Evolutionary conservation across 30 jellyfish, hydroid and myxozoan genomes (phyloP).

Genomic region (Hydractinia symbiolongicarpus): DNA sequence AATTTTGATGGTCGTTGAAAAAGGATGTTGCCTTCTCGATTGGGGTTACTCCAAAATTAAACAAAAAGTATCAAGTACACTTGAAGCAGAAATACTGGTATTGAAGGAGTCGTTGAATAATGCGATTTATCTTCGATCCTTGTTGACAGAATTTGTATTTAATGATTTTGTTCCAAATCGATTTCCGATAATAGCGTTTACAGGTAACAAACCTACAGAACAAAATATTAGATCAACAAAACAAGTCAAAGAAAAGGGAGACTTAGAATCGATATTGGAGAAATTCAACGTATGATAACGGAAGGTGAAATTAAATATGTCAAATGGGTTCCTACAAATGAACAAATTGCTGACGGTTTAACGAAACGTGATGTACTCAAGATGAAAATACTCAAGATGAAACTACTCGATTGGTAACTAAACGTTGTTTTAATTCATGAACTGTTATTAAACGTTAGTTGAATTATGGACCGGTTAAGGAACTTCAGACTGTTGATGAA

Average conservation of each 20-base stretch:
- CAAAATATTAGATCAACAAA: constrained; percentile 15
- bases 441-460: no score
- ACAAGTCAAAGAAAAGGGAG: constrained; percentile 19
- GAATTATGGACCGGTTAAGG: no score
- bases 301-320: neutral
- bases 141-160: neutral
- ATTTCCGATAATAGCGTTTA: constrained; percentile 6
- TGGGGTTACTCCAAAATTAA: constrained; percentile 19
- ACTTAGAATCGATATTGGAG: constrained; percentile 16
- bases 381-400: no score
- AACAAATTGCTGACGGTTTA: neutral
- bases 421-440: no score
- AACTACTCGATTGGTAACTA: no score
- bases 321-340: constrained; percentile 19
- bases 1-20: constrained; percentile 10
- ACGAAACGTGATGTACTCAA: constrained; percentile 20
- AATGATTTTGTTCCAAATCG: constrained; percentile 13
- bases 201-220: constrained; percentile 16
- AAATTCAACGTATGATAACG: constrained; percentile 6
- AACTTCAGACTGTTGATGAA: no score
- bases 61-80: constrained; percentile 16
- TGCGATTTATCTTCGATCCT: constrained; percentile 1
- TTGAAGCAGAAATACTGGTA: constrained; percentile 17
- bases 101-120: constrained; percentile 17
- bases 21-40: neutral